Percentiles rank a stretch among this genome's conserved stretches.
Conservation (phyloP, 2,888 invertebrate genomes). For the Rugalucina vietnamica region DNA sequence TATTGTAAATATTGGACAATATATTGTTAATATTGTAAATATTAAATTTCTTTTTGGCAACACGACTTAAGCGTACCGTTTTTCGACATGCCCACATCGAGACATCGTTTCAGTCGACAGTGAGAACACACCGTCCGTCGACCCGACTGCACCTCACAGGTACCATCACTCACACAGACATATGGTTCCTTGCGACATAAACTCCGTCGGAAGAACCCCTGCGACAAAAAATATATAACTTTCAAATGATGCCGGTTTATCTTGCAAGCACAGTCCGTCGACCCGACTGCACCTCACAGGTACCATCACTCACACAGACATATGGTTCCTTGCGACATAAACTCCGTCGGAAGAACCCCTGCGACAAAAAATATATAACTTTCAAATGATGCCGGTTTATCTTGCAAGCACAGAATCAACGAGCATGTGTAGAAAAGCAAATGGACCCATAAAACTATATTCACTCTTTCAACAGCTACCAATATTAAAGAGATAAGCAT, state of each 20-base stretch:
- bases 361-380: too few species aligned
- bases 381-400: too few species aligned
- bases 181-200: constrained; percentile 48
- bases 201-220: constrained; percentile 62
- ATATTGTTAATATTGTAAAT: too few species aligned
- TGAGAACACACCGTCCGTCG: constrained; percentile 54
- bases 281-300: constrained; percentile 39
- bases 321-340: constrained; percentile 48
- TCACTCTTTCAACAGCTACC: too few species aligned
- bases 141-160: constrained; percentile 39
- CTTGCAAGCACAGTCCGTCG: constrained; percentile 46
- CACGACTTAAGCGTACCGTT: constrained; percentile 42
- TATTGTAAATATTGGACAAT: too few species aligned
- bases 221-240: background rate
- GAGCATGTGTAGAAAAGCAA: too few species aligned
- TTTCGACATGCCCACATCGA: constrained; percentile 64
- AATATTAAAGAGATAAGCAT: too few species aligned
- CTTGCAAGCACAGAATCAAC: too few species aligned
- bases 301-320: constrained; percentile 42
- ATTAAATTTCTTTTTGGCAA: too few species aligned
- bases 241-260: too few species aligned
- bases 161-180: constrained; percentile 42
- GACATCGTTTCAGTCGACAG: constrained; percentile 58
- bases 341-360: constrained; percentile 62
- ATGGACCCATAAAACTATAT: too few species aligned